phyloP scores from a whole-genome alignment of 1,140 invertebrate genomes.

The Lamellibrachia luymesi region DNA sequence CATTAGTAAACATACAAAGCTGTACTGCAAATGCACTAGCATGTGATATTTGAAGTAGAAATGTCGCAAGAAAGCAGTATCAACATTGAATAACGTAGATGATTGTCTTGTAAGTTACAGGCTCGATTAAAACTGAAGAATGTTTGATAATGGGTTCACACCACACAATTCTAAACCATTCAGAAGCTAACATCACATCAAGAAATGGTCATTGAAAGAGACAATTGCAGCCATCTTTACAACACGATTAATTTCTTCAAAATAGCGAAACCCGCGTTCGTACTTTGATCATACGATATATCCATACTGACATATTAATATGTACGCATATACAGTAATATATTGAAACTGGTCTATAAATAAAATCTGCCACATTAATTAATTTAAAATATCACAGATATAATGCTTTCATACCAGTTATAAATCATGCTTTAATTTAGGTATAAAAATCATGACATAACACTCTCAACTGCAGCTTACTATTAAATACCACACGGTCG shows the following conservation, averaged over 20 bases:
- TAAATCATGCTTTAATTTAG: background rate
- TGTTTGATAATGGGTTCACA: background rate
- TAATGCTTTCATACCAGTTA: background rate
- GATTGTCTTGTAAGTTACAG: background rate
- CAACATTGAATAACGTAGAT: background rate
- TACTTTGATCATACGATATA: background rate
- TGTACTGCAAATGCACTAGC: too few species aligned
- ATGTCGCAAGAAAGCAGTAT: background rate
- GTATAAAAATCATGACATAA: background rate
- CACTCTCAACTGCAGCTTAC: background rate
- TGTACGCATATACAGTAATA: background rate
- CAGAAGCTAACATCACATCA: background rate
- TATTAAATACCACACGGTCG: background rate
- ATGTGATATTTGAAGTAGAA: background rate
- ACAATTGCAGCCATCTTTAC: background rate
- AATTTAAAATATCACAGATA: constrained; percentile 2
- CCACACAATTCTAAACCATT: background rate
- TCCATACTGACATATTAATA: background rate
- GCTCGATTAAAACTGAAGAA: background rate
- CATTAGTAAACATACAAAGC: too few species aligned
- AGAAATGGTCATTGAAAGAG: background rate
- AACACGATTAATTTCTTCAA: background rate
- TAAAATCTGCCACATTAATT: background rate
- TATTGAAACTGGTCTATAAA: background rate
- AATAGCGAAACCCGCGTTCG: background rate